These are phyloP conservation scores for Gymnocheta viridis DNA, from an alignment of 2,888 invertebrate species.

Conservation along the genomic window DNA sequence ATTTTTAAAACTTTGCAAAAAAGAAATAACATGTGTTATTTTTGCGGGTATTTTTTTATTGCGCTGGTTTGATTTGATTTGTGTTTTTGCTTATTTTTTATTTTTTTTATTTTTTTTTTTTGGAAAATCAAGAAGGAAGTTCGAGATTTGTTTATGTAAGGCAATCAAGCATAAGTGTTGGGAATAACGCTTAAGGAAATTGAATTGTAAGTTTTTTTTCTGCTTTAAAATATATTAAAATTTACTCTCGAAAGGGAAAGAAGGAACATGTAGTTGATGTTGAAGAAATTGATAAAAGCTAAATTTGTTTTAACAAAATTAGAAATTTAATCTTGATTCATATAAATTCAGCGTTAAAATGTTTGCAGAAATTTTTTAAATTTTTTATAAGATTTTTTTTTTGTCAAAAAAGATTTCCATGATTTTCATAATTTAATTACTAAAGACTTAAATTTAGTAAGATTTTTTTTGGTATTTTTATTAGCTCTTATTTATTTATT, in stretches of 20 bases:
- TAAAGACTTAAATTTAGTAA: too few relatives aligned
- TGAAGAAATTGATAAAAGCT: background rate
- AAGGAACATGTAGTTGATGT: background rate
- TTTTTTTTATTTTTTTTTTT: conserved; percentile 6
- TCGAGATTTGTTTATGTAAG: conserved; percentile 55
- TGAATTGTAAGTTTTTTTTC: conserved; percentile 27
- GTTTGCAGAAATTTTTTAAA: too few relatives aligned
- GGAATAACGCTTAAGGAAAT: conserved; percentile 63
- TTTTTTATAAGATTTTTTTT: too few relatives aligned
- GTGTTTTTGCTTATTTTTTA: background rate
- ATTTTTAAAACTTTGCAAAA: conserved; percentile 37
- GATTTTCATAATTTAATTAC: too few relatives aligned
- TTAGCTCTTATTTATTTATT: too few relatives aligned
- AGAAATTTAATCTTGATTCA: too few relatives aligned
- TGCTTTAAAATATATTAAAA: background rate
- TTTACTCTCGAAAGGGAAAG: background rate
- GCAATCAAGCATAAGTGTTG: conserved; percentile 68
- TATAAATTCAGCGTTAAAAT: too few relatives aligned
- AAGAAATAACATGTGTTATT: conserved; percentile 39
- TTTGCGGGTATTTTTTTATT: conserved; percentile 49
- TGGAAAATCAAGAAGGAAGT: conserved; percentile 42
- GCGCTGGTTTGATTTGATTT: conserved; percentile 5
- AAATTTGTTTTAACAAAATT: too few relatives aligned
- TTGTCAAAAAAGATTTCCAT: too few relatives aligned
- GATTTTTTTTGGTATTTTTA: too few relatives aligned